Conservation (phyloP, 2,888 invertebrate genomes). For the Athalia cordata region DNA sequence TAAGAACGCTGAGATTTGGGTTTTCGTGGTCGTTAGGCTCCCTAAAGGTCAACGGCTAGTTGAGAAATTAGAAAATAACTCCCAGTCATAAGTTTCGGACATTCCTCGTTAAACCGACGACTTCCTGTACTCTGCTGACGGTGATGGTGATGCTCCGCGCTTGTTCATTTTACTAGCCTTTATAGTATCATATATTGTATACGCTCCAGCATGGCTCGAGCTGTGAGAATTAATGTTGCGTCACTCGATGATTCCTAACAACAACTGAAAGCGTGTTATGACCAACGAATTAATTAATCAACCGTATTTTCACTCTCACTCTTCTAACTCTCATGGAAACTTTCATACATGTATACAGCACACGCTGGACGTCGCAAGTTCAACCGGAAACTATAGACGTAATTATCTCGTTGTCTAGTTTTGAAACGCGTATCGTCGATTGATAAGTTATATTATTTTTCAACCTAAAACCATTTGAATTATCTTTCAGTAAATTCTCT, state of each 20-base stretch:
- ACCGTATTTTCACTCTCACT: not conserved
- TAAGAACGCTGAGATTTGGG: conserved; percentile 5
- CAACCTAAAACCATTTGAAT: too few relatives aligned
- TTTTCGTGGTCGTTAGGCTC: not conserved
- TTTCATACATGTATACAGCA: too few relatives aligned
- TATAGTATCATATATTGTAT: too few relatives aligned
- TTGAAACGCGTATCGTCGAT: too few relatives aligned
- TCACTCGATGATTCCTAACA: not conserved
- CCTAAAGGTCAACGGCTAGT: conserved; percentile 9
- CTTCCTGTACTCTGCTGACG: conserved; percentile 11
- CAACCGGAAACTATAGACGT: too few relatives aligned
- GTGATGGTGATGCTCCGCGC: too few relatives aligned
- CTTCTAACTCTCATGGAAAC: too few relatives aligned
- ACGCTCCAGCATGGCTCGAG: not conserved
- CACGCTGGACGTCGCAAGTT: too few relatives aligned
- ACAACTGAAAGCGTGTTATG: not conserved
- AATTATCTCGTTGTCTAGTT: too few relatives aligned
- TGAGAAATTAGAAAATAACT: conserved; percentile 22
- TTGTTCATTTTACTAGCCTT: too few relatives aligned
- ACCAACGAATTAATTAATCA: not conserved
- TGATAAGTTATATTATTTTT: too few relatives aligned
- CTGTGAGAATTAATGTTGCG: not conserved
- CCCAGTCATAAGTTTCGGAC: not conserved
- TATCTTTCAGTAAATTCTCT: too few relatives aligned
- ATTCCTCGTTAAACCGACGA: conserved; percentile 19